Base-by-base conservation (phyloP, 2,113 vertebrate species). In the Plotosus lineatus region DNA sequence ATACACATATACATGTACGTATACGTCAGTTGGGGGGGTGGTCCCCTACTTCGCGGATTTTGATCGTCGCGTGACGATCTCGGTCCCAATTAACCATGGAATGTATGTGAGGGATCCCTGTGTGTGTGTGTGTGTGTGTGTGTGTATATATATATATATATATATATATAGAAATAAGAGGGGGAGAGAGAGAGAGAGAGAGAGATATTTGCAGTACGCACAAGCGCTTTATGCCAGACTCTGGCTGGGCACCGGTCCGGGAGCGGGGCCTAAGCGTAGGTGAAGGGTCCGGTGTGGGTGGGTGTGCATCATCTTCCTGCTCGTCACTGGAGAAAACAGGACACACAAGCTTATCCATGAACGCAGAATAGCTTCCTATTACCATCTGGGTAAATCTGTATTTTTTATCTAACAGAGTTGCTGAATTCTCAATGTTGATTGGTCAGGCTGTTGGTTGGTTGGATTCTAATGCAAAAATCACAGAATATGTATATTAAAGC, bases 201-300 rank as follows among this genome's bases (percentile, higher is more conserved):
- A 21, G 40, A 66, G 19, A n/a, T 19, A 66, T 44, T n/a, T 82
- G 44, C 3, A 10, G 80, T 82, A 98, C 97, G 90, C 94, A 99
- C 97, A 99, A 93, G 85, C 97, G 92, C 90, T 96, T 98, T 92
- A 99, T 99, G 87, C 97, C 96, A 0, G 97, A 99, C 87, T 99
- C 97, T 0, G 95, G 95, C 88, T 95, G 96, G 9, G 92, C 88
- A 77, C 94, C 86, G 4, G 91, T 90, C 26, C 93, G 94, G 0
- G 94, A 89, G 69, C 90, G 93, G 38, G 76, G 79, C 81, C 88
- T 87, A 75, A 89, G 88, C 1, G 94, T 86, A 1, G 95, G 93
- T 0, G 92, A 90, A 4, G 92, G 91, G 8, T 92, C 91, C 6
- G 95, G 89, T 53, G 92, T 91, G 6, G 93, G 88, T 42, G 92